A percentile compares a stretch with the other conserved stretches of the same genome.
These are phyloP conservation scores for Phataginus tetradactyla DNA, from an alignment of 2,797 vertebrate genomes.

Conservation along the genomic window DNA sequence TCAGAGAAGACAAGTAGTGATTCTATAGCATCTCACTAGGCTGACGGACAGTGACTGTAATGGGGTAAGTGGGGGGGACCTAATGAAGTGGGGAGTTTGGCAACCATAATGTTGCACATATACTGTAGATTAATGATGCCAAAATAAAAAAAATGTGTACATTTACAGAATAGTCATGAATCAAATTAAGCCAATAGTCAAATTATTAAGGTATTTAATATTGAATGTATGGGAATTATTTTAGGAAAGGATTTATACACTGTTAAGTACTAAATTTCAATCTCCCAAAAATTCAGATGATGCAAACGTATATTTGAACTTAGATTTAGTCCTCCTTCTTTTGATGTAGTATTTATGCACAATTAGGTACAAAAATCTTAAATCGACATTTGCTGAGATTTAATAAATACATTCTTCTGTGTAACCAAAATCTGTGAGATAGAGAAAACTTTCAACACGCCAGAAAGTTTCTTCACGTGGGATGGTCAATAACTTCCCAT, in stretches of 20 bases:
- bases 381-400: neutral
- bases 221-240: neutral
- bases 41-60: no score
- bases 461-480: neutral
- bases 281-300: neutral
- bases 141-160: neutral
- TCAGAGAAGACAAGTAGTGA: no score
- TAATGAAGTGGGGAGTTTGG: no score
- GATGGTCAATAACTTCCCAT: neutral
- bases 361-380: neutral
- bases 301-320: neutral
- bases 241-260: neutral
- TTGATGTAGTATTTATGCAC: neutral
- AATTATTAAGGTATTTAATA: neutral
- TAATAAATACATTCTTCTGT: neutral
- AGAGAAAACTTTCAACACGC: neutral
- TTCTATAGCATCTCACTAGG: no score
- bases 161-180: neutral
- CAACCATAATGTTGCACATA: no score
- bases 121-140: no score
- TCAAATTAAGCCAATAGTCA: neutral
- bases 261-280: neutral
- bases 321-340: neutral
- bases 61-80: no score
- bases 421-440: neutral